These are phyloP conservation scores for Drosophila elegans DNA, from an alignment of 1,140 invertebrate species.

Conservation along the genomic window DNA sequence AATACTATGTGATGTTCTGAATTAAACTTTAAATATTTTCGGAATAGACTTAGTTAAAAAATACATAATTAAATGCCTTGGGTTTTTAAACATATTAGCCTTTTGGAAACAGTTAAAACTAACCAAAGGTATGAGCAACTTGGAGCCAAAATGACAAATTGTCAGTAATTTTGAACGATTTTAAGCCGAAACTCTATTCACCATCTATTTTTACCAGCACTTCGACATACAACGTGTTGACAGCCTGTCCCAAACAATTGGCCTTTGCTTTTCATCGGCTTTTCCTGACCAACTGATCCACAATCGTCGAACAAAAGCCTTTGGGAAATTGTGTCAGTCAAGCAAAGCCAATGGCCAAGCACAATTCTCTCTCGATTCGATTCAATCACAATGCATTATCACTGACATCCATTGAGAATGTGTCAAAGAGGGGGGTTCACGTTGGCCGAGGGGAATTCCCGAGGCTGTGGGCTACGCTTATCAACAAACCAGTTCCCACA, in stretches of 20 bases:
- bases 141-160: too few species aligned
- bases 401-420: constrained; percentile 72
- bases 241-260: constrained; percentile 35
- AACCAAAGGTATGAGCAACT: too few species aligned
- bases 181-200: not conserved
- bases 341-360: constrained; percentile 41
- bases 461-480: constrained; percentile 57
- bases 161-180: too few species aligned
- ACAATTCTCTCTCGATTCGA: constrained; percentile 57
- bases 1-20: too few species aligned
- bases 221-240: constrained; percentile 9
- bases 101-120: too few species aligned
- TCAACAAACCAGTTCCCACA: constrained; percentile 71
- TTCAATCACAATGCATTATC: constrained; percentile 71
- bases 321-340: constrained; percentile 71
- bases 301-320: constrained; percentile 65
- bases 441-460: constrained; percentile 1
- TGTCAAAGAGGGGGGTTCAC: not conserved
- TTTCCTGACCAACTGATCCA: constrained; percentile 49
- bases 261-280: constrained; percentile 34
- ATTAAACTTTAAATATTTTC: too few species aligned
- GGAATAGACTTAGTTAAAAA: too few species aligned
- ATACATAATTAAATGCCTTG: too few species aligned
- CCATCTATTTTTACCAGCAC: constrained; percentile 8
- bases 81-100: too few species aligned